Percentiles rank a stretch among this genome's conserved stretches.
phyloP scores from a whole-genome alignment of 2,888 invertebrate species.

The Eupelmus urozonus region DNA sequence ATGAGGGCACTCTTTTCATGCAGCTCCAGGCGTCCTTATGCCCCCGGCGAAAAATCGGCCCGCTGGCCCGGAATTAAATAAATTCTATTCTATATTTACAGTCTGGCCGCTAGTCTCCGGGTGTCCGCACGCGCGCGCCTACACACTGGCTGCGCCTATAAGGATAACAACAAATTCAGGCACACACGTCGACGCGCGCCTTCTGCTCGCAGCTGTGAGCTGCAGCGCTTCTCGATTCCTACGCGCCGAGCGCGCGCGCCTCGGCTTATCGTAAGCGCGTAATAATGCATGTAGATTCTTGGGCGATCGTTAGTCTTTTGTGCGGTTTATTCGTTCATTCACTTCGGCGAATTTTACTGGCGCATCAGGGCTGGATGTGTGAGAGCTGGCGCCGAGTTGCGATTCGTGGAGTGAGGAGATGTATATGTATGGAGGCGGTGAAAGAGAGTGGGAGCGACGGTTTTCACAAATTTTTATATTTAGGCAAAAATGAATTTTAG shows the following conservation, averaged over 20 bases:
- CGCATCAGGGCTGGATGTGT: no score
- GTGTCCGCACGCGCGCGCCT: not conserved
- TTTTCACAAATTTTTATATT: no score
- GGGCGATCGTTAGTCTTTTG: not conserved
- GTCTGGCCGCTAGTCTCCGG: not conserved
- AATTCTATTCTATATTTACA: conserved; percentile 22
- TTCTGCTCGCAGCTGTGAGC: not conserved
- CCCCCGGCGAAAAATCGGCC: no score
- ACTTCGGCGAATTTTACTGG: not conserved
- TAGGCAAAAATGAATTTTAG: no score
- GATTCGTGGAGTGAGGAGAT: no score
- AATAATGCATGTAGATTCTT: not conserved
- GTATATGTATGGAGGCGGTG: no score
- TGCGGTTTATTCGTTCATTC: not conserved
- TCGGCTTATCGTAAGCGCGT: no score
- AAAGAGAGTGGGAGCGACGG: no score
- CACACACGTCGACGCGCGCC: not conserved
- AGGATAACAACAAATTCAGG: conserved; percentile 13
- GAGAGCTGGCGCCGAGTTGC: no score
- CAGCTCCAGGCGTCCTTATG: not conserved
- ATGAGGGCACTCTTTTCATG: not conserved
- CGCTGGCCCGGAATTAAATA: not conserved
- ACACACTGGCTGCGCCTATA: no score
- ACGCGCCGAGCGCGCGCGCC: no score
- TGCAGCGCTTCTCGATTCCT: not conserved